phyloP scores from a whole-genome alignment of 2,888 invertebrate genomes.

The Cantharis rufa region DNA sequence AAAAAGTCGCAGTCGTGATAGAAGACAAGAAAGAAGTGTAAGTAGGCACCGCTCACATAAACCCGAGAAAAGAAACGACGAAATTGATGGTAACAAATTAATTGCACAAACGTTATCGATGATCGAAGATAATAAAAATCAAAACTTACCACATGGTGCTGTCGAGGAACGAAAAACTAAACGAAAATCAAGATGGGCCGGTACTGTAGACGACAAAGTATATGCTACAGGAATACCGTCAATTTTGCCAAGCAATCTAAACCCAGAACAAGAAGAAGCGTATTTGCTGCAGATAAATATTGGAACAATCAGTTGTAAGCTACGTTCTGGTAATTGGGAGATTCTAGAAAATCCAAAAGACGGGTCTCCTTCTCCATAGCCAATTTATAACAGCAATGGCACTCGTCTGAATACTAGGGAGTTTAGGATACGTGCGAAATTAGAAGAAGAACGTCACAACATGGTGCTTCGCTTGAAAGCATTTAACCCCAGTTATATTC shows the following conservation, averaged over 20 bases:
- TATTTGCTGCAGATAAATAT: conserved; percentile 92
- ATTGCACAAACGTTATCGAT: background rate
- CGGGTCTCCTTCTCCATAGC: conserved; percentile 99
- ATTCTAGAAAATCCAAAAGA: conserved; percentile 97
- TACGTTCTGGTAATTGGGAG: conserved; percentile 97
- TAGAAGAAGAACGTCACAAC: conserved; percentile 96
- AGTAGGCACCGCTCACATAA: background rate
- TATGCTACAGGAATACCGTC: background rate
- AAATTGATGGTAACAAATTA: background rate
- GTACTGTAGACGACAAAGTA: background rate
- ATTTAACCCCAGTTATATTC: conserved; percentile 96
- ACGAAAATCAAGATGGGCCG: background rate
- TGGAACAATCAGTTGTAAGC: conserved; percentile 98
- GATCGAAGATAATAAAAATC: background rate
- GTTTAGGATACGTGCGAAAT: conserved; percentile 91
- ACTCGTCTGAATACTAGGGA: conserved; percentile 98
- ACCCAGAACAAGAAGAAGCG: background rate
- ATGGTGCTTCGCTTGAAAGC: conserved; percentile 87
- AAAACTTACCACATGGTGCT: background rate
- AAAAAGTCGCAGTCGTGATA: background rate
- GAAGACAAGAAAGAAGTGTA: background rate
- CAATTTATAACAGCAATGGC: conserved; percentile 99
- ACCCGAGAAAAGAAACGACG: too few species aligned
- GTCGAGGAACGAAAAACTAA: background rate
- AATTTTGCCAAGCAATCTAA: background rate